Conservation (phyloP, 2,113 vertebrate genomes). For the Cathartes aura region DNA sequence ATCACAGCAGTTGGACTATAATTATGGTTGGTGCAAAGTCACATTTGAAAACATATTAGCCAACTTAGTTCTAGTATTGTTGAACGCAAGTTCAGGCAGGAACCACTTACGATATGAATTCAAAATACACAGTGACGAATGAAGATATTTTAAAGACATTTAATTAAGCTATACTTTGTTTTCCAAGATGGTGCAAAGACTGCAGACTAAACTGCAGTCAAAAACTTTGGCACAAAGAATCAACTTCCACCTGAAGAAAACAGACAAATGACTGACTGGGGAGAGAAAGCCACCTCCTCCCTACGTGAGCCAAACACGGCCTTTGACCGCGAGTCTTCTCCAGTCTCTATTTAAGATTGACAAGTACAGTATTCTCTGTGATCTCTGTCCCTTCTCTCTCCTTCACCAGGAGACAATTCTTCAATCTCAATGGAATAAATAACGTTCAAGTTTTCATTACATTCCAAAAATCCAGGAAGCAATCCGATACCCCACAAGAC, state of each 20-base stretch:
- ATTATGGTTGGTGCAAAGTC: neutral
- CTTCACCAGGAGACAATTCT: neutral
- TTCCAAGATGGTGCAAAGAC: neutral
- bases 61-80: neutral
- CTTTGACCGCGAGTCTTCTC: neutral
- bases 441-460: neutral
- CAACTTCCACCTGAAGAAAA: neutral
- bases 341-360: neutral
- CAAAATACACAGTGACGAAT: neutral
- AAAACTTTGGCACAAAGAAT: neutral
- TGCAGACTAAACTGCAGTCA: neutral
- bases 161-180: neutral
- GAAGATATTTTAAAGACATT: neutral
- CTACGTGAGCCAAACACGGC: neutral
- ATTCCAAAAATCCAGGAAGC: neutral
- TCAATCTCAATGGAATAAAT: neutral
- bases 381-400: neutral
- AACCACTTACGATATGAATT: neutral
- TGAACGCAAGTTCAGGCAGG: neutral
- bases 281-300: neutral
- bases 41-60: neutral
- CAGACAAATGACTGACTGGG: neutral
- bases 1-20: rapidly evolving
- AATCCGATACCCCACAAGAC: neutral
- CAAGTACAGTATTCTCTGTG: neutral